Evolutionary conservation across 2,888 invertebrate species (phyloP).

Genomic region (Thelaira solivaga): DNA sequence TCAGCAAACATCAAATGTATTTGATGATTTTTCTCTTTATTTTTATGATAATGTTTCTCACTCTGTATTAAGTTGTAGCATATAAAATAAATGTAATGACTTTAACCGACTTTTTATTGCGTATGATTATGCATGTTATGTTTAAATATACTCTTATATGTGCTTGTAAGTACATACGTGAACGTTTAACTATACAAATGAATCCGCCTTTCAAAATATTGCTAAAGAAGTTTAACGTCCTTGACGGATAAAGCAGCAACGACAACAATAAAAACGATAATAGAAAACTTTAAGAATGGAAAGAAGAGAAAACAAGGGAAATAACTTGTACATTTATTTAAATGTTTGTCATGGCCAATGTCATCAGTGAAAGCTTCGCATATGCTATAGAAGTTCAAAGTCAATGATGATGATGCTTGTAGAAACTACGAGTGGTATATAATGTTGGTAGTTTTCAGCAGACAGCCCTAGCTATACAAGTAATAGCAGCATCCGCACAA

Average conservation of each 20-base stretch:
- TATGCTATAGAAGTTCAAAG: conserved; percentile 44
- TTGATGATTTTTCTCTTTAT: neutral
- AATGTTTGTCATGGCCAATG: conserved; percentile 49
- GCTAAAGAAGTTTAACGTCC: conserved; percentile 43
- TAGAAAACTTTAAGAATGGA: neutral
- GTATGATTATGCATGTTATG: conserved; percentile 8
- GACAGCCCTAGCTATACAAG: neutral
- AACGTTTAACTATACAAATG: neutral
- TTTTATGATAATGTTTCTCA: conserved; percentile 24
- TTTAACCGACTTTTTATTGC: conserved; percentile 34
- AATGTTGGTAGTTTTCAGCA: neutral
- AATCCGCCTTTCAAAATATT: neutral
- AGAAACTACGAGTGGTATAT: neutral
- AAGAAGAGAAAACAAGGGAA: neutral
- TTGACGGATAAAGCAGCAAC: conserved; percentile 27
- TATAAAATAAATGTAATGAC: conserved; percentile 25
- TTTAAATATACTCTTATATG: too few species aligned
- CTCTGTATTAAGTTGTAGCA: neutral
- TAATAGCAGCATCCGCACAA: neutral
- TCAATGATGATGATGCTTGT: conserved; percentile 27
- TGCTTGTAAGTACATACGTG: too few species aligned
- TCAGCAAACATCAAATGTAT: neutral
- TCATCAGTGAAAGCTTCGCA: conserved; percentile 39
- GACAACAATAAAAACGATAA: neutral
- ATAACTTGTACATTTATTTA: conserved; percentile 4